Base-by-base conservation (phyloP, 2,113 vertebrate genomes). In the Condylura cristata region DNA sequence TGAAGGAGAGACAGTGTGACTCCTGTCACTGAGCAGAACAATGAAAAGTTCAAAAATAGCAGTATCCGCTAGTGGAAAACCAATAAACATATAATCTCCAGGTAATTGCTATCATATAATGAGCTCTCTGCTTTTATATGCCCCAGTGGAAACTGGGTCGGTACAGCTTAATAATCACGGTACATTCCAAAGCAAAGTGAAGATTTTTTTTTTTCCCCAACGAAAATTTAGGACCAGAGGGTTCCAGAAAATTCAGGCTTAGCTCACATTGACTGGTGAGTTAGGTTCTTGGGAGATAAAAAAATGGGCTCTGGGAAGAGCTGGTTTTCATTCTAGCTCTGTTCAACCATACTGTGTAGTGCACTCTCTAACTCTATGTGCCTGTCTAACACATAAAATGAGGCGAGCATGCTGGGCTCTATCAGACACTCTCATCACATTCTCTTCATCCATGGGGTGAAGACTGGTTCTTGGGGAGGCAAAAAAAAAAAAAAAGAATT, bases 61-160 rank as follows among this genome's bases (percentile, higher is more conserved):
- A 95, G 89, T 97, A 98, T 97, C 90, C 95, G 95, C 97, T 95
- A 83, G 68, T 95, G 93, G 95, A 97, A 98, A 98, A 96, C 94
- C 98, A 98, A 95, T 97, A 98, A 94, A 97, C 98, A 95, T 98
- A 97, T 98, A 98, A 98, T 98, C 98, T 98, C 96, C 97, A 98
- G 97, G 98, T 98, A 98, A 98, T 98, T 97, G 97, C 96, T 63
- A 93, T 63, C 22, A 97, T 96, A 94, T 98, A 97, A 98, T 98
- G 98, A 98, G 96, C 96, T 89, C 94, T 95, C 87, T 96, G 93
- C 96, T 97, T 98, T 95, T 96, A 78, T 56, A 81, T 86, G 97
- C 96, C 92, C 83, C 83, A 48, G 95, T 20, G 53, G 97, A 96
- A 97, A 88, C 8, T 84, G 93, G 74, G 95, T 80, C 65, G 41